Base-by-base conservation (phyloP, 2,113 vertebrate species). In the Phalacrocorax carbo region DNA sequence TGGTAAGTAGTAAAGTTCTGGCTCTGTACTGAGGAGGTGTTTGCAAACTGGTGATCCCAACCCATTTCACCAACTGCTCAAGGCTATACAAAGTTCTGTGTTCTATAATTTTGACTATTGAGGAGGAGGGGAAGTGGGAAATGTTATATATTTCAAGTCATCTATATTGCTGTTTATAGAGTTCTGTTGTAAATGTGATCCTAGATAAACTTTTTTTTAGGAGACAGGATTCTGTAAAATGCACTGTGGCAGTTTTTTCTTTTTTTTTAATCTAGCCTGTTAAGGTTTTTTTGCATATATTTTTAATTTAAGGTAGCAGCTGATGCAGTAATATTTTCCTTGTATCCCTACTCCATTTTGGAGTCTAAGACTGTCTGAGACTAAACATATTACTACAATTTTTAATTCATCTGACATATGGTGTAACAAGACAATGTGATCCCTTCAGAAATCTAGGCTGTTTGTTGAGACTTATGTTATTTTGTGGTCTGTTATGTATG, bases 401-500 rank as follows among this genome's bases (percentile, higher is more conserved):
- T 97, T 96, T 92, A 89, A 93, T 95, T 94, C 68, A 86, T 93
- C 94, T 88, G 83, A 96, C 95, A 96, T 97, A 93, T 96, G 96
- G 95, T 90, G 75, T 90, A 96, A 88, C 42, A 86, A 97, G 95
- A 93, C 90, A 92, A 96, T 92, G 80, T 96, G 94, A 96, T 96
- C 95, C 83, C 93, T 95, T 82, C 77, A 96, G 91, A 94, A 96
- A 91, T 96, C 91, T 86, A 94, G 94, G 65, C 92, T 92, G 95
- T 93, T 95, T 95, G 90, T 94, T 93, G 85, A 95, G 94, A 80
- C 92, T 94, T 96, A 78, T 18, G 77, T 88, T 96, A 90, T 95
- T 95, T 93, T 89, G 80, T 96, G 91, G 55, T 94, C 88, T 95
- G 86, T 93, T 94, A 91, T 91, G 72, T 90, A 76, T 93, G 76